Conservation (phyloP, 2,113 vertebrate genomes). For the Corythaixoides concolor region DNA sequence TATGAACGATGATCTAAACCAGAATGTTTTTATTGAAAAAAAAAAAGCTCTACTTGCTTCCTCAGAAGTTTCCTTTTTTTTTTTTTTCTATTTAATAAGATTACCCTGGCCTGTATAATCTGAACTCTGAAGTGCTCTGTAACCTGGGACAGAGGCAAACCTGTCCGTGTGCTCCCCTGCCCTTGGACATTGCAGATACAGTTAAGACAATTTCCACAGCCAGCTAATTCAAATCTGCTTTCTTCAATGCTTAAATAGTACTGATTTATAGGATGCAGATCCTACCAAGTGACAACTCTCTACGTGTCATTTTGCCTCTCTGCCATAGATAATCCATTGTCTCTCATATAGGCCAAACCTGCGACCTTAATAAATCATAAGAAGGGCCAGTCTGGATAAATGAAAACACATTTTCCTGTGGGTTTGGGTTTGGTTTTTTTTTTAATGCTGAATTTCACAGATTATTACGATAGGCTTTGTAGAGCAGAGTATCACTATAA, state of each 20-base stretch:
- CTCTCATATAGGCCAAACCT: not conserved
- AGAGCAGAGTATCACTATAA: not conserved
- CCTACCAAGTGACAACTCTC: not conserved
- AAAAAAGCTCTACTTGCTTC: not conserved
- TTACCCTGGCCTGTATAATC: not conserved
- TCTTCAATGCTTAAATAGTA: not conserved
- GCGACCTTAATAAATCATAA: not conserved
- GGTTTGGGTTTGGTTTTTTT: rapidly evolving
- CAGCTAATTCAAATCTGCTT: not conserved
- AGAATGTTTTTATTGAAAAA: not conserved
- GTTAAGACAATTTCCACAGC: not conserved
- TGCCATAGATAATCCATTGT: not conserved
- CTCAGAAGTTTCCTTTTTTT: not conserved
- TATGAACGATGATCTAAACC: not conserved
- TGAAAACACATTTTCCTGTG: not conserved
- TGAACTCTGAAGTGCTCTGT: not conserved
- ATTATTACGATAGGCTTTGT: not conserved
- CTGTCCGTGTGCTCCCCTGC: rapidly evolving
- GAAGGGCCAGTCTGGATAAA: not conserved
- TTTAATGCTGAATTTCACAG: not conserved
- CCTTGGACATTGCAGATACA: not conserved
- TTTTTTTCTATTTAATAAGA: not conserved
- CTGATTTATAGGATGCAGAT: not conserved
- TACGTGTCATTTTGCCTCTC: not conserved
- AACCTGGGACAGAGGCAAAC: not conserved